Base-by-base conservation (phyloP, 2,797 vertebrate genomes). In the Liparis tanakae region DNA sequence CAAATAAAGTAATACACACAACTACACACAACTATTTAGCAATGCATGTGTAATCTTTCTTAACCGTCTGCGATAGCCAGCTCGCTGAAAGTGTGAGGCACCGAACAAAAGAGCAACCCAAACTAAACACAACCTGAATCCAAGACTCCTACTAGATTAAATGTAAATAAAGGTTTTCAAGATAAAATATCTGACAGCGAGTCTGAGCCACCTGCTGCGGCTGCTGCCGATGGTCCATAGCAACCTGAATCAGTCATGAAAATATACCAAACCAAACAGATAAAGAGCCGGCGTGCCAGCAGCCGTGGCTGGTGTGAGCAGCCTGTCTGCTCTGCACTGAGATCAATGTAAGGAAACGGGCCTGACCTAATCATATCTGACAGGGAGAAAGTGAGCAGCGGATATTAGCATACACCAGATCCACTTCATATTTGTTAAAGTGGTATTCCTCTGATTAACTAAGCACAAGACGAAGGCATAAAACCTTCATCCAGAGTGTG, bases 341-440 rank as follows among this genome's bases (percentile, higher is more conserved):
- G 81, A 92, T 90, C 89, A 89, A 87, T 88, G 79, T 84, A 74
- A 82, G 68, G 67, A 86, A 84, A 69, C 51, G 44, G 74, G 48
- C 65, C 84, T 78, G 79, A 90, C 81, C 89, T 92, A 90, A 92
- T 89, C 89, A 88, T 67, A 84, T 83, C 84, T 91, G 89, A 92
- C 90, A 90, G 84, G 75, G 48, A 80, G 76, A 87, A 88, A 87
- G 88, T 81, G 83, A 88, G 85, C 37, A 51, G 83, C 71, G 57
- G 63, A 79, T 76, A 88, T 89, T 85, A 85, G 77, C 86, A 87
- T 88, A 88, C 79, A 91, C 78, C 74, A 64, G 78, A 85, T 79
- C 83, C 81, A 85, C 80, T 87, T 88, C 82, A 86, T 87, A 88
- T 87, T 88, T 85, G 73, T 78, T 48, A 86, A 85, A 87, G 84